Percentiles rank a stretch among this genome's conserved stretches.
phyloP scores from a whole-genome alignment of 2,113 vertebrate species.

The Buteo buteo region DNA sequence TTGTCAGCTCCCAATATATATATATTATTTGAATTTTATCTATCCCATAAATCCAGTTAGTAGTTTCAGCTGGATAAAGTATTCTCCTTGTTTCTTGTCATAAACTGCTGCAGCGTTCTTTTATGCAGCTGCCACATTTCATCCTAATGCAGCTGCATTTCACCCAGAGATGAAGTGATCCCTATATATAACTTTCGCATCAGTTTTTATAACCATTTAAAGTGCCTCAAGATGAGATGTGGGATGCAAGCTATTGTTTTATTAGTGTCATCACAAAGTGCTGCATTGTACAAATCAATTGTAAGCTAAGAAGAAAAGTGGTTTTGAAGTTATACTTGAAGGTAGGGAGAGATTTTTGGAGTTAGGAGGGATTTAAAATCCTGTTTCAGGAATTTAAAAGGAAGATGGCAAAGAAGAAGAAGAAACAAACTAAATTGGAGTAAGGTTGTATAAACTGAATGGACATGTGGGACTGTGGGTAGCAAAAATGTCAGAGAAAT shows the following conservation, averaged over 20 bases:
- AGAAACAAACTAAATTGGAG: background rate
- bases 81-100: conserved; percentile 45
- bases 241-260: conserved; percentile 29
- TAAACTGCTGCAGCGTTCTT: conserved; percentile 32
- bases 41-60: conserved; percentile 25
- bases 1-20: background rate
- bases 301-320: background rate
- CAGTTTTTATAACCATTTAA: conserved; percentile 33
- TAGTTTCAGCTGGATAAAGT: conserved; percentile 37
- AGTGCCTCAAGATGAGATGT: conserved; percentile 20
- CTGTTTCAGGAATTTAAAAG: background rate
- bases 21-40: conserved; percentile 16
- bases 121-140: conserved; percentile 49
- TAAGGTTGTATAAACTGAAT: background rate
- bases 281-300: conserved; percentile 30
- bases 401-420: background rate
- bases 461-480: background rate
- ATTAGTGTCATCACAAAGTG: conserved; percentile 7
- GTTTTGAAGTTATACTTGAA: background rate
- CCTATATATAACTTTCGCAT: conserved; percentile 37
- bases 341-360: background rate
- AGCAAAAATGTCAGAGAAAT: background rate
- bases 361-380: background rate
- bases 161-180: conserved; percentile 18
- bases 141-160: conserved; percentile 49